Evolutionary conservation across 2,888 invertebrate genomes (phyloP).

Genomic region (Miltochrista miniata): DNA sequence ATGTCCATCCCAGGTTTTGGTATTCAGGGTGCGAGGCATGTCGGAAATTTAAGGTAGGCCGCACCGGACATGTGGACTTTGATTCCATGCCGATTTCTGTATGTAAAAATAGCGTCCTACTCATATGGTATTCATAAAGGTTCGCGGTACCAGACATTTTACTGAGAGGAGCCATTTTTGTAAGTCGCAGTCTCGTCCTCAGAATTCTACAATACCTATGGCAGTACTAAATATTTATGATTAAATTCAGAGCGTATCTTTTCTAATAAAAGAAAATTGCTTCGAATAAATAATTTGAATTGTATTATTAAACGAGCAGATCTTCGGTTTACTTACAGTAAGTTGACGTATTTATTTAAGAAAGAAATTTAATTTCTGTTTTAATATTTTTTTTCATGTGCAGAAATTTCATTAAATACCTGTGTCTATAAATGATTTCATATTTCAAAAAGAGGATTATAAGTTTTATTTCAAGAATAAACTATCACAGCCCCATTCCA

Average conservation of each 20-base stretch:
- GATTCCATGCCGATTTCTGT: conserved; percentile 72
- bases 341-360: too few relatives aligned
- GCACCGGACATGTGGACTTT: conserved; percentile 72
- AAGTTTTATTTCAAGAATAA: not conserved
- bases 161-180: conserved; percentile 50
- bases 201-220: conserved; percentile 32
- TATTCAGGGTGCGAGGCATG: conserved; percentile 64
- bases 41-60: conserved; percentile 78
- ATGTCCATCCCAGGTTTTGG: conserved; percentile 64
- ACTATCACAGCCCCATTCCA: not conserved
- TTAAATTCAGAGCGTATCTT: conserved; percentile 12
- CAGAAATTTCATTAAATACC: conserved; percentile 13
- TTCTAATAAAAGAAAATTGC: conserved; percentile 39
- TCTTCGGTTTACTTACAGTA: conserved; percentile 9
- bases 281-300: conserved; percentile 27
- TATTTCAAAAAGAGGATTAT: not conserved
- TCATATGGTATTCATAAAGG: conserved; percentile 75
- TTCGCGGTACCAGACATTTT: conserved; percentile 50
- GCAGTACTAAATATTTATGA: conserved; percentile 7
- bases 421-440: not conserved
- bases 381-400: conserved; percentile 21
- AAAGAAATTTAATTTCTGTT: conserved; percentile 22
- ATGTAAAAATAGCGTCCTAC: conserved; percentile 63
- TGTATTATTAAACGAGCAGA: conserved; percentile 11
- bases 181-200: conserved; percentile 40